Evolutionary conservation across 2,888 invertebrate species (phyloP), one percentile per base, ranked within the genome.

Genomic region (Heliconius ethilla): DNA sequence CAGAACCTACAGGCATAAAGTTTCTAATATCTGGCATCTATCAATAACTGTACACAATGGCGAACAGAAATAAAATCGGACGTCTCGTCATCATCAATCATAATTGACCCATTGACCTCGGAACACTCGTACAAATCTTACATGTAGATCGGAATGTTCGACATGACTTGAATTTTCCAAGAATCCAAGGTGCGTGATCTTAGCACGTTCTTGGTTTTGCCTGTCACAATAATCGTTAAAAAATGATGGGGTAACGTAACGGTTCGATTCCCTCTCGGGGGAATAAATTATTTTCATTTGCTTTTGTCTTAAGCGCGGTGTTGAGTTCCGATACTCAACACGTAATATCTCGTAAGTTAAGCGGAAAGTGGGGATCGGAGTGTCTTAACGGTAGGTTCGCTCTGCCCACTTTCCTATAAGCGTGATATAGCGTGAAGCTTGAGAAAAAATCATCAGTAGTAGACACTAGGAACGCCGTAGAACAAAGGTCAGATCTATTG

Each of bases 81-180:
- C 78, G 74, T 75, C 75, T 80, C 78, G 81, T 78, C 81, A 80
- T 81, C 80, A 81, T 81, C 81, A 81, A 81, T 81, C 81, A 81
- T 80, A 78, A 78, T 78, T 81, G 80, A 78, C 81, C 81, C 75
- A 75, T 77, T 80, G 80, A 81, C 81, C 81, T 75, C 40, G 45
- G 77, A 67, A 77, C 81, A 78, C 78, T 76, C 80, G 55, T 78
- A 80, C 75, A 80, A 79, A 81, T 81, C 79, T 59, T 80, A 78
- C 81, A 80, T 78, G 75, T 77, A 78, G 76, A 78, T 77, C 77
- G 75, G 77, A 77, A 77, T 63, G 69, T 76, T 51, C 75, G 72
- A 77, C 78, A 70, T 70, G 78, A 74, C 69, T 66, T 65, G 76
- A 73, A 66, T 77, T 77, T 81, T 77, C 77, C 76, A 22, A 79